Conservation (phyloP, 2,797 vertebrate species). For the Sylvia borin region DNA sequence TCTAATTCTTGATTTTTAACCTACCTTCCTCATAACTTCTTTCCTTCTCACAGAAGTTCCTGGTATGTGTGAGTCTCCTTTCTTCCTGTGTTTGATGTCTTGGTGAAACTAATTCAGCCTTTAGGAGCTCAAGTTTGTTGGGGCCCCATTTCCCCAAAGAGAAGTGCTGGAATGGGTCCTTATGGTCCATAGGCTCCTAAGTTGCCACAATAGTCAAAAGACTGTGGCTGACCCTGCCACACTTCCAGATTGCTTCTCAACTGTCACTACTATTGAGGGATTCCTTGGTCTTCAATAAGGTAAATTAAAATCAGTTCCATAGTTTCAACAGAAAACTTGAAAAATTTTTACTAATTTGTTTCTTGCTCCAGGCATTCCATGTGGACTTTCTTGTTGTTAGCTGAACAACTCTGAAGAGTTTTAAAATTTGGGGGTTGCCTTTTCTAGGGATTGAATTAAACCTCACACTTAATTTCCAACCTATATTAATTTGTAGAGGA, state of each 20-base stretch:
- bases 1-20: background rate
- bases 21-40: background rate
- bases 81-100: background rate
- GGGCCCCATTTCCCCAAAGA: rapidly evolving
- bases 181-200: rapidly evolving
- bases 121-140: background rate
- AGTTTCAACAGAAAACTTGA: background rate
- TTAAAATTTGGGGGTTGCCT: background rate
- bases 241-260: background rate
- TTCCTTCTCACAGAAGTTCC: background rate
- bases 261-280: rapidly evolving
- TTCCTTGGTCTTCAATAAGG: background rate
- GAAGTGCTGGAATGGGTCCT: background rate
- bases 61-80: background rate
- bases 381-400: background rate
- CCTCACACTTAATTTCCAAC: background rate
- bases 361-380: background rate
- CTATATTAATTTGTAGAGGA: background rate
- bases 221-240: rapidly evolving
- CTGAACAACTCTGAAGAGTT: background rate
- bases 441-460: background rate
- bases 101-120: background rate
- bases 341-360: background rate
- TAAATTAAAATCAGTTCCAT: background rate
- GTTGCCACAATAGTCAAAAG: background rate